Base-by-base conservation (phyloP, 1,140 invertebrate genomes). In the Diorhabda sublineata region DNA sequence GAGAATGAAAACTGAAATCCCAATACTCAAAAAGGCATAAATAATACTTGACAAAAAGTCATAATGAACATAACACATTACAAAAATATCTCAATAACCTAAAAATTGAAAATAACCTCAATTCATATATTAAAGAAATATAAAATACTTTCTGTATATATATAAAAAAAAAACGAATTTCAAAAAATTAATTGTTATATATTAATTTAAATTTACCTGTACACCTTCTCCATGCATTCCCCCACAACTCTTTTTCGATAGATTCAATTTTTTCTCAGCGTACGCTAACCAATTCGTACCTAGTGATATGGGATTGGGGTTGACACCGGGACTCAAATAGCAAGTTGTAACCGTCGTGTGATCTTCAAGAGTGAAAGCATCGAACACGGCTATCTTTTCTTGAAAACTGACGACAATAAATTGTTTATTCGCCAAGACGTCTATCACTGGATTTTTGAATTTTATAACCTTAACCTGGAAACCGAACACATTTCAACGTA, bases 341-440 rank as follows among this genome's bases (percentile, higher is more conserved):
- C 95, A 98, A 8, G 92, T 93, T 60, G 94, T 95, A 56, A 98
- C 88, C 5, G 91, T 91, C 69, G 95, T 85, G 58, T 90, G 84
- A 82, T 97, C 92, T 77, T 95, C 94, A 43, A 98, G 85, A 0
- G 90, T 94, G 66, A 88, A 87, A 4, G 94, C 90, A 84, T 98
- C 94, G 80, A 97, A 97, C 7, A 98, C 90, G 0, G 94, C 91
- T 69, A 98, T 91, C 73, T 91, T 91, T 81, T 98, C 96, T 58
- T 89, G 84, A 78, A 98, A 97, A 0, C 93, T 91, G 3, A 96
- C 89, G 43, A 95, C 91, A 64, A 98, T 85, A 3, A 91, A 92
- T 58, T 89, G 85, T 69, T 88, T 88, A 83, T 95, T 96, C 45
- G 92, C 91, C 70, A 93, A 79, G 56, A 98, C 90, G 81, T 97